Percentiles rank a stretch among this genome's conserved stretches.
phyloP scores from a whole-genome alignment of 2,797 vertebrate genomes.

The Arctocebus calabarensis region DNA sequence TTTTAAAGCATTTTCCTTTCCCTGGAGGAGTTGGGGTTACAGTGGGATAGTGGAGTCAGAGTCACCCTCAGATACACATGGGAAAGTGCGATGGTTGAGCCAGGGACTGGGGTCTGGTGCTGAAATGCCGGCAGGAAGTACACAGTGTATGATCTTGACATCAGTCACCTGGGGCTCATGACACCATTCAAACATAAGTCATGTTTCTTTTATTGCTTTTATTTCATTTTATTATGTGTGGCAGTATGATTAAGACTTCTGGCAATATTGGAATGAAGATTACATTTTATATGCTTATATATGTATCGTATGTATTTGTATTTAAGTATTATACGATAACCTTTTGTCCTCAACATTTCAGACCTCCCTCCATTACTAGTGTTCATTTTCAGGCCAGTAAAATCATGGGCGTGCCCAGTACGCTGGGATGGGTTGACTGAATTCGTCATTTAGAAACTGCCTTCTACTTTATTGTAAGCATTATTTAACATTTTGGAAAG shows the following conservation, averaged over 20 bases:
- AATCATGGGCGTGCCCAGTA: constrained; percentile 53
- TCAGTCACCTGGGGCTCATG: constrained; percentile 13
- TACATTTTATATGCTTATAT: constrained; percentile 66
- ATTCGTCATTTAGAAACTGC: constrained; percentile 58
- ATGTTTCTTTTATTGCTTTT: constrained; percentile 73
- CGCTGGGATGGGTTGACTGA: neutral
- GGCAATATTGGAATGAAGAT: constrained; percentile 54
- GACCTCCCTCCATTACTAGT: neutral
- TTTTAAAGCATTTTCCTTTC: neutral
- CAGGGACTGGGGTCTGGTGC: too few relatives aligned
- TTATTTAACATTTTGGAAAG: constrained; percentile 59
- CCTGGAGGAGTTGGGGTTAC: neutral
- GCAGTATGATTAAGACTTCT: constrained; percentile 50
- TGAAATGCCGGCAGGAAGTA: constrained; percentile 58
- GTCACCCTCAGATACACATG: neutral
- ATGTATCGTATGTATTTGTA: neutral
- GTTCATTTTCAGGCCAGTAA: constrained; percentile 56
- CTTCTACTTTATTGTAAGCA: constrained; percentile 55
- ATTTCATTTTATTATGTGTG: constrained; percentile 76
- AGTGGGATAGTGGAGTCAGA: neutral
- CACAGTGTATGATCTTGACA: constrained; percentile 37
- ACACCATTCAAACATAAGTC: constrained; percentile 60
- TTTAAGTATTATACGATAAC: neutral
- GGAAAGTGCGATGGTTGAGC: too few relatives aligned
- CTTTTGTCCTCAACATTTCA: neutral